Conservation (phyloP, 2,888 invertebrate species). For the Drepanosiphum platanoidis region DNA sequence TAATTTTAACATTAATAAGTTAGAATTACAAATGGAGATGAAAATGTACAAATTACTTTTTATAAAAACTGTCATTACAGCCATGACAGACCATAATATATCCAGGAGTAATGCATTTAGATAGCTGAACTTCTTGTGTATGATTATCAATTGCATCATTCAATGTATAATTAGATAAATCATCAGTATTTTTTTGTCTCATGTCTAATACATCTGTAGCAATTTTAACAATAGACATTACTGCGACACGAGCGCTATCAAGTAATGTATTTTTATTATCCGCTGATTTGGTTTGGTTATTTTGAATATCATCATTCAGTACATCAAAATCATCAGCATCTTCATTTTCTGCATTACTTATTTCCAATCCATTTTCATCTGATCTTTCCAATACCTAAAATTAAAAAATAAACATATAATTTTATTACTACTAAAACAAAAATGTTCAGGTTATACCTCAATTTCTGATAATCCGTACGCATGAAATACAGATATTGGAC, state of each 20-base stretch:
- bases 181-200: slow-evolving; percentile 65
- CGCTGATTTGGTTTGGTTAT: slow-evolving; percentile 65
- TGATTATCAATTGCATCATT: slow-evolving; percentile 2
- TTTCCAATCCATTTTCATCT: slow-evolving; percentile 64
- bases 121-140: slow-evolving; percentile 68
- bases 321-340: slow-evolving; percentile 72
- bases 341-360: slow-evolving; percentile 74
- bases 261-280: slow-evolving; percentile 75
- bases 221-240: slow-evolving; percentile 90
- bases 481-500: slow-evolving; percentile 94
- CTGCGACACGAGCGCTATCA: slow-evolving; percentile 89
- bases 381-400: slow-evolving; percentile 65
- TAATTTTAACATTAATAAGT: slow-evolving; percentile 19
- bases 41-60: slow-evolving; percentile 65
- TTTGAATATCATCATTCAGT: slow-evolving; percentile 76
- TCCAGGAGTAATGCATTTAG: slow-evolving; percentile 77
- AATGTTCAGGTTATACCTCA: slow-evolving; percentile 72
- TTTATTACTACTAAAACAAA: not conserved
- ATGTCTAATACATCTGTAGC: slow-evolving; percentile 87
- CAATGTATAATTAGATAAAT: slow-evolving; percentile 9
- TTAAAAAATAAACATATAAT: not conserved
- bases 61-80: slow-evolving; percentile 78
- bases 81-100: slow-evolving; percentile 79
- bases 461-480: slow-evolving; percentile 94
- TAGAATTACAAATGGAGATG: not conserved